phyloP scores from a whole-genome alignment of 53 echinoderm and acorn worm genomes.

The Luidia sarsii region DNA sequence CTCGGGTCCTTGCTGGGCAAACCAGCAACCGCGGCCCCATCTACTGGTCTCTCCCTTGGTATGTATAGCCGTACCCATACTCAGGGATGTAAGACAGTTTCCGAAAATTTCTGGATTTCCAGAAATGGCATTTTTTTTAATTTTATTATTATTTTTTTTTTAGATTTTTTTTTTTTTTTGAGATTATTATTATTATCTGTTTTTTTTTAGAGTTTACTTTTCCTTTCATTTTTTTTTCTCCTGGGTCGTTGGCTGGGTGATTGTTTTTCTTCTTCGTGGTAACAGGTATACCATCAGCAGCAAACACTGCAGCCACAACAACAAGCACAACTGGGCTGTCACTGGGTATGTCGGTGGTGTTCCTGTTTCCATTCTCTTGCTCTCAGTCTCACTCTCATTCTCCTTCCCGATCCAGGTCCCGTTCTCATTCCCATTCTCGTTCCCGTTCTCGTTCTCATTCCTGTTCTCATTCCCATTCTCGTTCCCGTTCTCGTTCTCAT shows the following conservation, averaged over 20 bases:
- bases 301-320: conserved; percentile 19
- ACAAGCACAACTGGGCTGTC: conserved; percentile 22
- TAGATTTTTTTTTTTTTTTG: no score
- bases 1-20: conserved; percentile 32
- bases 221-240: no score
- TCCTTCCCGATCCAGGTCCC: no score
- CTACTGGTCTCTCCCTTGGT: conserved; percentile 33
- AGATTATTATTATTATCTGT: no score
- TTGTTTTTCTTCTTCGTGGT: background rate
- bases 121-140: no score
- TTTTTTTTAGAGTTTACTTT: no score
- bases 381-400: background rate
- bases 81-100: background rate
- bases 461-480: no score
- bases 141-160: no score
- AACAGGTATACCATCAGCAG: conserved; percentile 17
- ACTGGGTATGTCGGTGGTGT: conserved; percentile 20
- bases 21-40: conserved; percentile 42
- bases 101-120: background rate
- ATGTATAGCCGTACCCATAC: background rate
- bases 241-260: background rate
- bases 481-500: no score
- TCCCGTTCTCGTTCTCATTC: no score
- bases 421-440: no score
- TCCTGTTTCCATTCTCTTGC: background rate